Percentiles rank a stretch among this genome's conserved stretches.
Conservation (phyloP, 2,113 vertebrate species). For the Mungos mungo region DNA sequence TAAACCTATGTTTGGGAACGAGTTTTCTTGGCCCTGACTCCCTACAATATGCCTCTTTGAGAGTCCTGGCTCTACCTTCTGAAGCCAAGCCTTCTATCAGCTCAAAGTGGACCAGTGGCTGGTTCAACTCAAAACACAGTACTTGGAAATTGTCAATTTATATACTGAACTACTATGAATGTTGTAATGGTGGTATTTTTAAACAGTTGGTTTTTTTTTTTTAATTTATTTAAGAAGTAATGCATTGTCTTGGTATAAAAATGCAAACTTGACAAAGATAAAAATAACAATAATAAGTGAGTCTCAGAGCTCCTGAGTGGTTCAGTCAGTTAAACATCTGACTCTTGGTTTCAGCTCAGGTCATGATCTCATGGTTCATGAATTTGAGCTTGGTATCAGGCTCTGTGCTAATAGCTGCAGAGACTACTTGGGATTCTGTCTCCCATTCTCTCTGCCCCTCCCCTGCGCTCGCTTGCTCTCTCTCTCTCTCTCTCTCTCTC, state of each 20-base stretch:
- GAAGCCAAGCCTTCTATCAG: not conserved
- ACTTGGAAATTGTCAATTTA: not conserved
- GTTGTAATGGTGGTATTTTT: not conserved
- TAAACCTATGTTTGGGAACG: not conserved
- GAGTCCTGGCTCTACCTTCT: not conserved
- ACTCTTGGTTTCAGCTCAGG: too few relatives aligned
- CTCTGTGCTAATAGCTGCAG: too few relatives aligned
- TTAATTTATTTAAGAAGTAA: not conserved
- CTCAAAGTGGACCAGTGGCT: not conserved
- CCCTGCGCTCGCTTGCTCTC: too few relatives aligned
- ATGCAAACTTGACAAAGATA: not conserved
- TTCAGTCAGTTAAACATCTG: too few relatives aligned
- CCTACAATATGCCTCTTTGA: not conserved
- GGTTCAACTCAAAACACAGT: not conserved
- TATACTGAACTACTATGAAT: not conserved
- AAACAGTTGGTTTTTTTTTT: not conserved
- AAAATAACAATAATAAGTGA: not conserved
- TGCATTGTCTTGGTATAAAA: not conserved
- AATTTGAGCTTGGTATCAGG: too few relatives aligned
- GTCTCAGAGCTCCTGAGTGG: not conserved
- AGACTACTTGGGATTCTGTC: too few relatives aligned
- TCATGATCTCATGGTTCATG: too few relatives aligned
- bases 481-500: too few relatives aligned
- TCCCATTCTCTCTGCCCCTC: too few relatives aligned
- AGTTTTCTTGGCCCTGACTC: not conserved